phyloP scores from a whole-genome alignment of 2,888 invertebrate genomes.

The Gandaritis pyraliata region DNA sequence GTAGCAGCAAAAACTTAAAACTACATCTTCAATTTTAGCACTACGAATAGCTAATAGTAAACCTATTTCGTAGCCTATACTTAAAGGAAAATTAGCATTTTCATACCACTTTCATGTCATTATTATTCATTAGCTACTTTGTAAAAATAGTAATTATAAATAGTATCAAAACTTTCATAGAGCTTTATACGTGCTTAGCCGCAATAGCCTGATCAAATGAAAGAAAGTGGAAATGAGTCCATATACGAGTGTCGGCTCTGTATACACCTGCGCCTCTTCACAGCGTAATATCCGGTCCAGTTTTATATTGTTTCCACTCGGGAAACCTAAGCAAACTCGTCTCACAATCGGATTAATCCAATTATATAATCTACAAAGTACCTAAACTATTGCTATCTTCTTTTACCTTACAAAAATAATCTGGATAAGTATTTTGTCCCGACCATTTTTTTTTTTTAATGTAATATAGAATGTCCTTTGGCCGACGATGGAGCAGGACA shows the following conservation, averaged over 20 bases:
- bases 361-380: conserved; percentile 67
- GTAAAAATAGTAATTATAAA: neutral
- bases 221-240: conserved; percentile 67
- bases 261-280: conserved; percentile 76
- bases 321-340: conserved; percentile 75
- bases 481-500: too few species aligned
- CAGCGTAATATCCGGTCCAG: conserved; percentile 78
- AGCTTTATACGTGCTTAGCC: conserved; percentile 10
- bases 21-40: too few species aligned
- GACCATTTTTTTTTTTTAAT: too few species aligned
- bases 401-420: too few species aligned
- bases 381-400: conserved; percentile 46
- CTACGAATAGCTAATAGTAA: too few species aligned
- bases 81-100: neutral
- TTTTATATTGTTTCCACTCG: conserved; percentile 74
- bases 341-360: conserved; percentile 72
- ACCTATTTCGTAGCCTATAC: neutral
- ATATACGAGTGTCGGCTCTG: conserved; percentile 58
- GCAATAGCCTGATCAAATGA: conserved; percentile 52
- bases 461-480: too few species aligned
- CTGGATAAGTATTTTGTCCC: too few species aligned
- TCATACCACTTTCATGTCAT: neutral
- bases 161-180: neutral
- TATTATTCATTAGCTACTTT: neutral
- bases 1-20: too few species aligned